Conservation (phyloP, 2,888 invertebrate species). For the Agriopis leucophaearia region DNA sequence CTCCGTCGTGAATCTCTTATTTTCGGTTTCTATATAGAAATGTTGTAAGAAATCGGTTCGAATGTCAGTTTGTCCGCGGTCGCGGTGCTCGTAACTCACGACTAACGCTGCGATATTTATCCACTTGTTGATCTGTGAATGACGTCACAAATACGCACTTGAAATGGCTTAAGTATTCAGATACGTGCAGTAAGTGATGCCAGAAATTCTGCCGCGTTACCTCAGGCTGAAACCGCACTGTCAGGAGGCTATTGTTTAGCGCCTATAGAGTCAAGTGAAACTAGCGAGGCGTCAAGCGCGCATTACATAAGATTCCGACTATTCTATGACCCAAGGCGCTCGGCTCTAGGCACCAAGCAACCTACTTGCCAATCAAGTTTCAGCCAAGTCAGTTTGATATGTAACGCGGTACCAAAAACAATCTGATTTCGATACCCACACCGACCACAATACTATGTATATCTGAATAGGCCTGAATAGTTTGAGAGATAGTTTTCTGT, state of each 20-base stretch:
- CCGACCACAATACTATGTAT: not conserved
- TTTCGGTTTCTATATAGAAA: constrained; percentile 52
- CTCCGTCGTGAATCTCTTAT: constrained; percentile 58
- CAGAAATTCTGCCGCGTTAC: not conserved
- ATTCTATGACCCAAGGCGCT: no score
- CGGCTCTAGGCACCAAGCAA: no score
- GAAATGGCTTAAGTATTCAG: not conserved
- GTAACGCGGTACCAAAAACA: not conserved
- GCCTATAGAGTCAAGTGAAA: no score
- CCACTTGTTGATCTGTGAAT: constrained; percentile 64
- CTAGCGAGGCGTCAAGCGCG: no score
- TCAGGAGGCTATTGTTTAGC: no score
- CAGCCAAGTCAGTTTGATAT: not conserved
- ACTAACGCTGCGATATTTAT: constrained; percentile 50
- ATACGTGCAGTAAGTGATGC: not conserved
- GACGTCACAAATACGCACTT: constrained; percentile 11
- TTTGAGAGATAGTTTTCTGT: not conserved
- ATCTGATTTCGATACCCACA: not conserved
- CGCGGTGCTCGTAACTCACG: constrained; percentile 65
- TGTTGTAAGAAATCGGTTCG: constrained; percentile 58
- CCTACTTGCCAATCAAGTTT: no score
- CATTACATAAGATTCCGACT: no score
- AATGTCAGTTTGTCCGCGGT: constrained; percentile 54
- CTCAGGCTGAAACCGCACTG: no score
- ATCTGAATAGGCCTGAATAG: not conserved